Evolutionary conservation across 2,113 vertebrate genomes (phyloP).

Genomic region (Crotalus horridus): DNA sequence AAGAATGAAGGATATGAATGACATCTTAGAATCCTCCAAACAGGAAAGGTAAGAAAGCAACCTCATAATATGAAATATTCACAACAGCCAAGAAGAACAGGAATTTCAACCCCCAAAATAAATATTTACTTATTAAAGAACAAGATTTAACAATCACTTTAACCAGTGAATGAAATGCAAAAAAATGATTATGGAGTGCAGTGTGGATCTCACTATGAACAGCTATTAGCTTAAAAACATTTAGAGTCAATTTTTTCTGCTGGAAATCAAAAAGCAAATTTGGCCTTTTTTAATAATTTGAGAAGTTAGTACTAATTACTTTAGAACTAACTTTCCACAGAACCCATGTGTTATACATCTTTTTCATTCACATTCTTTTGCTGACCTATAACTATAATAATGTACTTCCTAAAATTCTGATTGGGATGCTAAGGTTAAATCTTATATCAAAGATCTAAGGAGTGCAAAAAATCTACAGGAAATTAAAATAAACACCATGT

Average conservation of each 20-base stretch:
- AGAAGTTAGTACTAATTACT: background rate
- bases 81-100: background rate
- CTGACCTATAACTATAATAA: background rate
- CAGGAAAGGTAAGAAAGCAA: background rate
- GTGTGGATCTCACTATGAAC: background rate
- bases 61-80: background rate
- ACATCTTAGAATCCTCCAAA: background rate
- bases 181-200: background rate
- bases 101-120: background rate
- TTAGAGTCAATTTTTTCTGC: background rate
- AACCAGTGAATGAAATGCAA: background rate
- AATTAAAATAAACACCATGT: slow-evolving; percentile 9
- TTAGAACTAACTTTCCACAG: background rate
- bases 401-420: background rate
- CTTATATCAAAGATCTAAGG: slow-evolving; percentile 34
- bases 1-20: background rate
- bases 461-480: background rate
- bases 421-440: slow-evolving; percentile 22
- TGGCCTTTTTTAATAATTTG: background rate
- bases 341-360: background rate
- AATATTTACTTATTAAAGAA: background rate
- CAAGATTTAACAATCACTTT: background rate
- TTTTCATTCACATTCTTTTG: background rate
- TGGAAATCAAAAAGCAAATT: background rate
- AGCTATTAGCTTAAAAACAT: slow-evolving; percentile 22